Conservation (phyloP, 2,888 invertebrate genomes). For the Koerneria pararmatus region DNA sequence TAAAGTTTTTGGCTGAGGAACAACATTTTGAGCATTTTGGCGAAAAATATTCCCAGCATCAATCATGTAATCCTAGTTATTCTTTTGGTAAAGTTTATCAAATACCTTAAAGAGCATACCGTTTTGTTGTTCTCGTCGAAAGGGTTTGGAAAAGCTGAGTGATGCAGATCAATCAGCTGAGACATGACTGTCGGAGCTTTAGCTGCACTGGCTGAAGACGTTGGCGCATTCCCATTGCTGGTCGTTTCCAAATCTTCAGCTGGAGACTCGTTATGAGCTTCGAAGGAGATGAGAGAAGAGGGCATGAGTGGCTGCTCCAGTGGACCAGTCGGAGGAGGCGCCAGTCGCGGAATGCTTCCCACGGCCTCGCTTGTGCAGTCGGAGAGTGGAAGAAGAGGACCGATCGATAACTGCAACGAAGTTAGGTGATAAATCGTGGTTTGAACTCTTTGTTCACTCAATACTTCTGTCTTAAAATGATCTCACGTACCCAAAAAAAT, state of each 20-base stretch:
- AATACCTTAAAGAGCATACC: too few relatives aligned
- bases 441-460: too few relatives aligned
- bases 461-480: too few relatives aligned
- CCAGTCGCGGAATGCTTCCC: constrained; percentile 3
- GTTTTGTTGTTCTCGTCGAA: too few relatives aligned
- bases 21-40: too few relatives aligned
- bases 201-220: background rate
- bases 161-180: background rate
- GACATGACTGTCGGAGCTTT: background rate
- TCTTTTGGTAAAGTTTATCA: too few relatives aligned
- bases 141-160: constrained; percentile 15
- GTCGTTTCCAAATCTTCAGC: background rate
- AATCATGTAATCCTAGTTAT: too few relatives aligned
- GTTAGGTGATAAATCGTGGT: too few relatives aligned
- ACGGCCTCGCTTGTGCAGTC: background rate
- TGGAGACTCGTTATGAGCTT: too few relatives aligned
- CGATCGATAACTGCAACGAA: constrained; percentile 19
- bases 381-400: constrained; percentile 15
- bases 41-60: too few relatives aligned
- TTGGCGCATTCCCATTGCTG: constrained; percentile 1
- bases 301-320: background rate
- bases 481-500: too few relatives aligned
- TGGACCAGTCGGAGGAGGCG: constrained; percentile 3
- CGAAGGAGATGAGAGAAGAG: background rate
- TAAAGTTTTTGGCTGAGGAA: too few relatives aligned